Evolutionary conservation across 2,888 invertebrate species (phyloP).

Genomic region (Leucophora obtusa): DNA sequence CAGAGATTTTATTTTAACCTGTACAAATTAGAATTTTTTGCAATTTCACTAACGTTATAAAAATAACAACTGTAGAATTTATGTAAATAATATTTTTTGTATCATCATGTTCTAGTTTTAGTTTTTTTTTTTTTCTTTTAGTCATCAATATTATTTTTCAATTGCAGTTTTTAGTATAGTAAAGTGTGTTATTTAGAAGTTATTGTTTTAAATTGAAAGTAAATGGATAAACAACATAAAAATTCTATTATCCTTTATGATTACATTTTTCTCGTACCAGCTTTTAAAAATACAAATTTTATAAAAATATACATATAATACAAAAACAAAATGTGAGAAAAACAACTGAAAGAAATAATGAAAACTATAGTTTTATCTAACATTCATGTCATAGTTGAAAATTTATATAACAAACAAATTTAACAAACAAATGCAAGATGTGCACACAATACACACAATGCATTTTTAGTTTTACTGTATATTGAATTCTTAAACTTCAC

Average conservation of each 20-base stretch:
- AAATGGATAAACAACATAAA: conserved; percentile 39
- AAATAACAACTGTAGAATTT: background rate
- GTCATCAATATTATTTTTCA: background rate
- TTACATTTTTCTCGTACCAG: background rate
- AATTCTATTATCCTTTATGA: conserved; percentile 17
- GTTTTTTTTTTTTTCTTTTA: background rate
- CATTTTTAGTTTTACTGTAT: too few species aligned
- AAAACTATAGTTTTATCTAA: background rate
- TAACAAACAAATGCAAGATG: too few species aligned
- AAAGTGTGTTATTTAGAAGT: conserved; percentile 46
- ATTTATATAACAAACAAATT: too few species aligned
- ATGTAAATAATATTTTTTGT: conserved; percentile 15
- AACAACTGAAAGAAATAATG: background rate
- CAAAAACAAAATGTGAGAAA: background rate
- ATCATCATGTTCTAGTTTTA: background rate
- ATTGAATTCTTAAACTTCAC: too few species aligned
- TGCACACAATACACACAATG: too few species aligned
- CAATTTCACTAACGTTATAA: background rate
- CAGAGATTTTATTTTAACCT: background rate
- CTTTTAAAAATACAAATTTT: background rate
- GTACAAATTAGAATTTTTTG: background rate
- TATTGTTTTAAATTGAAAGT: conserved; percentile 51
- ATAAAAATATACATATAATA: background rate
- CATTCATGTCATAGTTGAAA: background rate
- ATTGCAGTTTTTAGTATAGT: conserved; percentile 1